Conservation (phyloP, 2,797 vertebrate species). For the Novumbra hubbsi region DNA sequence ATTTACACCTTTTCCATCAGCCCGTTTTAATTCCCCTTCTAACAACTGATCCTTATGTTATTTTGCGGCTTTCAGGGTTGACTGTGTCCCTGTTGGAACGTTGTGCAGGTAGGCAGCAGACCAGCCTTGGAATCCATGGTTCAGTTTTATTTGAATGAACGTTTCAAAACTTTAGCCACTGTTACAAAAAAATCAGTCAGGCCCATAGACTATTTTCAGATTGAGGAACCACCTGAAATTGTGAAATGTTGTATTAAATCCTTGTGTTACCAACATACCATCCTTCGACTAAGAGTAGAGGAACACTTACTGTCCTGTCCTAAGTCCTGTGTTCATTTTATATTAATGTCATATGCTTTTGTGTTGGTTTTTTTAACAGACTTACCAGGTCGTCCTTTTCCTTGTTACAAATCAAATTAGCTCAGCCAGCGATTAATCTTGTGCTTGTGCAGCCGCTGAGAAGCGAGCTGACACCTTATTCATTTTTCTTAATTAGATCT, state of each 20-base stretch:
- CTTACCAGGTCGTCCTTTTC: constrained; percentile 75
- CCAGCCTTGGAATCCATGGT: not conserved
- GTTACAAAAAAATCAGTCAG: too few species aligned
- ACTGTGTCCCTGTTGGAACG: not conserved
- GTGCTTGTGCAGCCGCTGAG: constrained; percentile 62
- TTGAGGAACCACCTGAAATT: too few species aligned
- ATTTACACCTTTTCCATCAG: not conserved
- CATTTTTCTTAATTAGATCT: constrained; percentile 81
- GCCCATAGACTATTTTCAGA: too few species aligned
- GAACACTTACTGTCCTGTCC: constrained; percentile 44
- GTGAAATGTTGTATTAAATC: constrained; percentile 40
- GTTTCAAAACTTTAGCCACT: too few species aligned
- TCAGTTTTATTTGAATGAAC: too few species aligned
- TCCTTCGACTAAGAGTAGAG: constrained; percentile 23
- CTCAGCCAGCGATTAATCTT: constrained; percentile 79
- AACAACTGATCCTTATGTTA: not conserved
- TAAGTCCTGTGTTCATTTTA: constrained; percentile 66
- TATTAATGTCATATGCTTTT: constrained; percentile 75
- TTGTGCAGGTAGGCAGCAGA: not conserved
- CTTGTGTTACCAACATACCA: constrained; percentile 40
- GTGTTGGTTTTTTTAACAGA: constrained; percentile 68
- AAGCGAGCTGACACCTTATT: constrained; percentile 78
- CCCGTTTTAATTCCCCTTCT: not conserved
- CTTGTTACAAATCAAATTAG: constrained; percentile 83
- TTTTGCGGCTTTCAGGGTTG: not conserved